These are phyloP conservation scores for Enteromius argenteus DNA, from an alignment of 2,797 vertebrate species.

Conservation along the genomic window DNA sequence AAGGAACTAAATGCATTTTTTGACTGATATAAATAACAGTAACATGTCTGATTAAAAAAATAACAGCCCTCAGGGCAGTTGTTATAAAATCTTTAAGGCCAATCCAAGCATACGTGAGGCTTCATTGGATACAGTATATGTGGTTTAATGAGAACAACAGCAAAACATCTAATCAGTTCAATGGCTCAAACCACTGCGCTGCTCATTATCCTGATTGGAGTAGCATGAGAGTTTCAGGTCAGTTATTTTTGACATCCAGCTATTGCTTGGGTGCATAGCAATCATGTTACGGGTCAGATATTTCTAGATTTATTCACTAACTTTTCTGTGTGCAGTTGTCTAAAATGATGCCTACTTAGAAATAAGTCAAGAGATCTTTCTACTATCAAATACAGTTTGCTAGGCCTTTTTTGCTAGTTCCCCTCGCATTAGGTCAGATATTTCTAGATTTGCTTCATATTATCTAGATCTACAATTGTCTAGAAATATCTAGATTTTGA, in stretches of 20 bases:
- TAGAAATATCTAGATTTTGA: too few relatives aligned
- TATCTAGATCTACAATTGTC: too few relatives aligned
- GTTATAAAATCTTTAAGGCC: constrained; percentile 15
- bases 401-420: neutral
- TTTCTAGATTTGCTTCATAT: too few relatives aligned
- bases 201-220: constrained; percentile 49
- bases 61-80: neutral
- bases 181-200: constrained; percentile 24
- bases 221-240: constrained; percentile 24
- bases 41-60: neutral
- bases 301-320: neutral
- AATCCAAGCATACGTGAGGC: neutral
- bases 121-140: constrained; percentile 10
- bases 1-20: neutral
- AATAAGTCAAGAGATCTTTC: neutral
- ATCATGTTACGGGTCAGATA: constrained; percentile 8
- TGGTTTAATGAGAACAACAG: constrained; percentile 33
- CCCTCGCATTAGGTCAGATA: neutral
- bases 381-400: neutral
- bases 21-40: constrained; percentile 4
- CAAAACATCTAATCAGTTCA: constrained; percentile 49
- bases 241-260: constrained; percentile 33
- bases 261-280: constrained; percentile 1
- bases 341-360: neutral
- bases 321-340: neutral